Conservation (phyloP, 2,113 vertebrate genomes). For the Cebidichthys violaceus region DNA sequence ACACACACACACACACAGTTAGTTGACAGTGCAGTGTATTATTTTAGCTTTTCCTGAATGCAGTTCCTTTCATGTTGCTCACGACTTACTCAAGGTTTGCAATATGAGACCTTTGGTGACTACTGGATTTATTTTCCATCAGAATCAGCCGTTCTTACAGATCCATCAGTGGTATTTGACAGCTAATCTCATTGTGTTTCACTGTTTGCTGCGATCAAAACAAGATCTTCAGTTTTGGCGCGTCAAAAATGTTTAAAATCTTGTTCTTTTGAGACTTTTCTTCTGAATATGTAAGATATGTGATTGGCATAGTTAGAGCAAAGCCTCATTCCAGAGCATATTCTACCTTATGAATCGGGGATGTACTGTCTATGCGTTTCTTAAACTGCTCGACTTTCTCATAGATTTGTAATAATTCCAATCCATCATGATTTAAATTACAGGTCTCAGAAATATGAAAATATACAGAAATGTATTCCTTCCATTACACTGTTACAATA, state of each 20-base stretch:
- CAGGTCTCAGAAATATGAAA: conserved; percentile 34
- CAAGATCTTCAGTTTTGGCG: background rate
- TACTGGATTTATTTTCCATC: background rate
- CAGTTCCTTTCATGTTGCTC: background rate
- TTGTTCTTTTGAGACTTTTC: conserved; percentile 1
- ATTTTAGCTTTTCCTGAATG: background rate
- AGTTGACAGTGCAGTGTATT: background rate
- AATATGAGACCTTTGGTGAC: background rate
- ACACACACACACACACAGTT: conserved; percentile 9
- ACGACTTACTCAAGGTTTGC: background rate
- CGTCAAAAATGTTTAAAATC: background rate
- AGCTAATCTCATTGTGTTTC: background rate
- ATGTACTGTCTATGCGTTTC: background rate
- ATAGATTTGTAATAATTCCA: conserved; percentile 13
- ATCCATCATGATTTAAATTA: conserved; percentile 19
- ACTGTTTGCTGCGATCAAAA: background rate
- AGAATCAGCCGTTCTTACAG: background rate
- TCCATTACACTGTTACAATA: conserved; percentile 40
- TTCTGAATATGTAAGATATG: background rate
- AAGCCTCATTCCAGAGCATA: background rate
- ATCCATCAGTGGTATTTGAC: background rate
- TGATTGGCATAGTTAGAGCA: conserved; percentile 11
- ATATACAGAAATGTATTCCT: conserved; percentile 24
- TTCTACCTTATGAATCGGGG: background rate
- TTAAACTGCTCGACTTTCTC: conserved; percentile 29